Conservation (phyloP, 2,797 vertebrate genomes). For the Megaceryle alcyon region DNA sequence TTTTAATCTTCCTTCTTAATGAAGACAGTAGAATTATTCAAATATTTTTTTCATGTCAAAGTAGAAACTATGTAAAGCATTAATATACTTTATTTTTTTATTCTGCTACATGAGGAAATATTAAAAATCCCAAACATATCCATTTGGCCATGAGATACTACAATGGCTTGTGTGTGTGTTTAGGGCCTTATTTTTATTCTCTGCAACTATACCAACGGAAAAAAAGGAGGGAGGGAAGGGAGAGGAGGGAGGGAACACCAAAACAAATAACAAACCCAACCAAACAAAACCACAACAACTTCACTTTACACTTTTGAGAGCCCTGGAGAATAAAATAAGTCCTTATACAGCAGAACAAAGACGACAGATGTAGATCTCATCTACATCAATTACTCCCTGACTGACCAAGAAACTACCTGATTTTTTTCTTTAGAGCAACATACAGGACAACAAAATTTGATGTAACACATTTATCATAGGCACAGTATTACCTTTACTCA, state of each 20-base stretch:
- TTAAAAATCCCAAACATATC: not conserved
- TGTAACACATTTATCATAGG: not conserved
- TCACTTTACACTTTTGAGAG: not conserved
- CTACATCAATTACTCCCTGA: not conserved
- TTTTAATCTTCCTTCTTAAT: not conserved
- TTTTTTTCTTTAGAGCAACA: not conserved
- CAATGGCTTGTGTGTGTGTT: not conserved
- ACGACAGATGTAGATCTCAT: not conserved
- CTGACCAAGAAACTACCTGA: not conserved
- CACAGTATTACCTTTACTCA: conserved; percentile 22
- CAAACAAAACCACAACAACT: no score
- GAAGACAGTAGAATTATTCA: not conserved
- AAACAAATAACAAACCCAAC: no score
- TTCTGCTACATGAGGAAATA: not conserved
- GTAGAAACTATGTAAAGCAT: not conserved
- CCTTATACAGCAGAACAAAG: not conserved
- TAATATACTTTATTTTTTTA: not conserved
- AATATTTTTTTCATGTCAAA: not conserved
- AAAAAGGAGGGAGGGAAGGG: no score
- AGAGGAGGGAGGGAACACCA: no score
- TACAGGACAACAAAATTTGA: not conserved
- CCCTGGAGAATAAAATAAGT: not conserved
- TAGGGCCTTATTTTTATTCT: not conserved
- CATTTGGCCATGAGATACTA: not conserved
- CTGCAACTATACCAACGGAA: fast-evolving